These are phyloP conservation scores for Tricholauxania praeusta DNA, from an alignment of 2,888 invertebrate species.

Conservation along the genomic window DNA sequence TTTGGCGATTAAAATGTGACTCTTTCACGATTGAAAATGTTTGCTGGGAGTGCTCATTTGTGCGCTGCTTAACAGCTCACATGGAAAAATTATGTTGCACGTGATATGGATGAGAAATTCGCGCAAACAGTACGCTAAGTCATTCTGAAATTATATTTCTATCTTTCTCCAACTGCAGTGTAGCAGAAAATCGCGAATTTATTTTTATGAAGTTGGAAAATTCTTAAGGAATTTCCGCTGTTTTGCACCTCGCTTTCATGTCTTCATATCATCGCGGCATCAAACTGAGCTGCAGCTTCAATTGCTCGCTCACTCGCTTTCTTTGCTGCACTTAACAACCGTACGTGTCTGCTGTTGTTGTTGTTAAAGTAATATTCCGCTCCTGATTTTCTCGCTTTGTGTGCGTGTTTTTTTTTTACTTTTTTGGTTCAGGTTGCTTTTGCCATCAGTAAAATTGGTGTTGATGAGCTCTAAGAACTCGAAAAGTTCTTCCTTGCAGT, in stretches of 20 bases:
- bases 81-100: slow-evolving; percentile 65
- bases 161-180: not conserved
- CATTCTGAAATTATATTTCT: too few species aligned
- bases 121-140: not conserved
- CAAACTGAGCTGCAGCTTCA: slow-evolving; percentile 12
- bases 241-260: not conserved
- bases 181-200: slow-evolving; percentile 14
- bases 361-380: not conserved
- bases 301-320: slow-evolving; percentile 24
- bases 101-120: slow-evolving; percentile 51
- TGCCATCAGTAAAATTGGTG: slow-evolving; percentile 16
- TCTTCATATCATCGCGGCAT: not conserved
- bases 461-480: not conserved
- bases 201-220: slow-evolving; percentile 28
- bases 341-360: slow-evolving; percentile 8
- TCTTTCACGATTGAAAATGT: too few species aligned
- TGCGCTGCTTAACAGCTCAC: slow-evolving; percentile 53
- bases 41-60: not conserved
- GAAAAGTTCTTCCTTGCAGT: too few species aligned
- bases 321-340: not conserved
- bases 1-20: too few species aligned
- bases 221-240: not conserved
- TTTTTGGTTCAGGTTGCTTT: not conserved
- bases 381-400: too few species aligned
- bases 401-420: too few species aligned